These are phyloP conservation scores for Coenobita brevimanus DNA, from an alignment of 1,140 invertebrate species.

Conservation along the genomic window DNA sequence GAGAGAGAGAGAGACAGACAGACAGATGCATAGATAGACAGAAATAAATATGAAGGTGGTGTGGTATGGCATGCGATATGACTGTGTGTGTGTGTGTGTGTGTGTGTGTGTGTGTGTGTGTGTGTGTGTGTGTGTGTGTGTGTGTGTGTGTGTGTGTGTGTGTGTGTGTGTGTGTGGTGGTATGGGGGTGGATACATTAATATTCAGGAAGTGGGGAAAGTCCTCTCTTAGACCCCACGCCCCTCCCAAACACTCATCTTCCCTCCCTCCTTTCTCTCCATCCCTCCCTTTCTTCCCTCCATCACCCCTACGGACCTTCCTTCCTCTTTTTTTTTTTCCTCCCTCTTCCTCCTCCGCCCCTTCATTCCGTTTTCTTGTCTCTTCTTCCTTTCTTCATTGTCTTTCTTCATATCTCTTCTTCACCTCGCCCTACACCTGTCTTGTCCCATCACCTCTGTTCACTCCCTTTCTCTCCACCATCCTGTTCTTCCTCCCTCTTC, in stretches of 20 bases:
- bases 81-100: too few species aligned
- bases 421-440: too few species aligned
- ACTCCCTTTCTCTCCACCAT: neutral
- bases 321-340: neutral
- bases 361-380: neutral
- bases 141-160: conserved; percentile 27
- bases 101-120: conserved; percentile 19
- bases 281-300: neutral
- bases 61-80: neutral
- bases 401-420: too few species aligned
- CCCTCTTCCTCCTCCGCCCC: neutral
- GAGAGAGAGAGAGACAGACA: neutral
- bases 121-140: conserved; percentile 4
- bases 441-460: too few species aligned
- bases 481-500: neutral
- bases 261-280: neutral
- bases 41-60: neutral
- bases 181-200: too few species aligned
- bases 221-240: neutral
- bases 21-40: neutral
- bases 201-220: too few species aligned
- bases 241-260: neutral
- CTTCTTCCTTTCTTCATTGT: neutral
- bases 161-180: conserved; percentile 10
- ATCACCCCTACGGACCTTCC: too few species aligned